These are phyloP conservation scores for Ispidina picta DNA, from an alignment of 2,797 vertebrate species.

Conservation along the genomic window DNA sequence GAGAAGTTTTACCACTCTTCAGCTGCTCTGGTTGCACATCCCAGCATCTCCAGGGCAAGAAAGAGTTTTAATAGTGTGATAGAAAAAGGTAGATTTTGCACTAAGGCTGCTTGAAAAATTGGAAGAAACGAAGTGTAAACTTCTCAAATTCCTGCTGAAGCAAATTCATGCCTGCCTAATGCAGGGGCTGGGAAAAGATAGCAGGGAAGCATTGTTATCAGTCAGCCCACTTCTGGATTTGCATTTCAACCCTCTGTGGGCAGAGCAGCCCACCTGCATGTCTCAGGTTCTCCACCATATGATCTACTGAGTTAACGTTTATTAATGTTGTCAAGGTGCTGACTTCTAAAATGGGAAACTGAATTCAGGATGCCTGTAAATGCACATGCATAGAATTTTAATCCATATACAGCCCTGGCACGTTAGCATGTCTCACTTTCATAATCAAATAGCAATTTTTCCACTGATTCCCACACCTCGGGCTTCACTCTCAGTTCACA, in stretches of 20 bases:
- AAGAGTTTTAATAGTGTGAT: not conserved
- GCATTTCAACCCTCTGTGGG: not conserved
- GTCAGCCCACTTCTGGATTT: not conserved
- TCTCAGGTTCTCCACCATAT: not conserved
- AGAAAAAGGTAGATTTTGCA: not conserved
- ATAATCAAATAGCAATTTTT: not conserved
- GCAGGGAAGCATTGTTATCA: not conserved
- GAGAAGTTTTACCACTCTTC: not conserved
- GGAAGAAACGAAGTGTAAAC: not conserved
- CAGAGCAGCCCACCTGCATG: not conserved
- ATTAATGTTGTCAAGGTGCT: not conserved
- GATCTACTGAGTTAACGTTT: not conserved
- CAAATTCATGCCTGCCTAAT: not conserved
- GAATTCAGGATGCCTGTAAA: not conserved
- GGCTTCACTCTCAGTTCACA: not conserved
- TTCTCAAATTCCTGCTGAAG: not conserved
- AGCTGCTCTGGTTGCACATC: slow-evolving; percentile 1
- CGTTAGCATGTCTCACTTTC: not conserved
- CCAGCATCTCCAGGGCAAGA: not conserved
- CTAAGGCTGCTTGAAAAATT: not conserved
- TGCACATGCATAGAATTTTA: not conserved
- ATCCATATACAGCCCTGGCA: not conserved
- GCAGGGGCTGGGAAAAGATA: not conserved
- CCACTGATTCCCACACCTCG: not conserved
- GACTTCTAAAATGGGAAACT: not conserved